Percentiles rank a stretch among this genome's conserved stretches.
Conservation (phyloP, 2,113 vertebrate genomes). For the Cheirogaleus medius region DNA sequence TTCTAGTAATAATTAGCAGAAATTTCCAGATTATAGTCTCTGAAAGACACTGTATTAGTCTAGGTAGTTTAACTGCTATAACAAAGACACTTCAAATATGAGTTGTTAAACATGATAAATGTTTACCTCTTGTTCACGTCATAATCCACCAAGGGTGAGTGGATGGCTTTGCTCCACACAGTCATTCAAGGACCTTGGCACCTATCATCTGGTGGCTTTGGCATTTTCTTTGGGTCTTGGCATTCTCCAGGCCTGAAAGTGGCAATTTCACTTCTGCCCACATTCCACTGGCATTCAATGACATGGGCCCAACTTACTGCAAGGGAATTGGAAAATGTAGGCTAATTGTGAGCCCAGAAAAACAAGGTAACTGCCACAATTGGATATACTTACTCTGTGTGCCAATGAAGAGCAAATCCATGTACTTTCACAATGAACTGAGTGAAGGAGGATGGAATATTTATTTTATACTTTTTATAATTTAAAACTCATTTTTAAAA, state of each 20-base stretch:
- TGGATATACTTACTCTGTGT: background rate
- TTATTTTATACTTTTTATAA: background rate
- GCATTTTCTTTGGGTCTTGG: background rate
- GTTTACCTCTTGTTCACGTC: background rate
- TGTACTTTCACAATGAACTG: background rate
- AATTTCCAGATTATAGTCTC: background rate
- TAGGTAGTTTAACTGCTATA: background rate
- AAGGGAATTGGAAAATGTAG: background rate
- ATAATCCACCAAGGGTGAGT: background rate
- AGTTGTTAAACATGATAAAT: background rate
- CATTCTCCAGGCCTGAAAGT: background rate
- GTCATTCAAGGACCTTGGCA: background rate
- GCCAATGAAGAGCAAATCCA: background rate
- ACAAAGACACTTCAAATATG: background rate
- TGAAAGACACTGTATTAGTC: background rate
- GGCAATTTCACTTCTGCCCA: background rate
- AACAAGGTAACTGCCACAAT: background rate
- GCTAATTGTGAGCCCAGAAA: background rate
- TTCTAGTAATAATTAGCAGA: background rate
- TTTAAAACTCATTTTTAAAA: conserved; percentile 13
- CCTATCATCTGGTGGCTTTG: background rate
- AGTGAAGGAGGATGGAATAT: background rate
- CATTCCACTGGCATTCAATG: background rate
- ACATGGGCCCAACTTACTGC: background rate
- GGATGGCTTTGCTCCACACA: background rate